These are phyloP conservation scores for Macrosoma leucophasiata DNA, from an alignment of 2,888 invertebrate species.

Conservation along the genomic window DNA sequence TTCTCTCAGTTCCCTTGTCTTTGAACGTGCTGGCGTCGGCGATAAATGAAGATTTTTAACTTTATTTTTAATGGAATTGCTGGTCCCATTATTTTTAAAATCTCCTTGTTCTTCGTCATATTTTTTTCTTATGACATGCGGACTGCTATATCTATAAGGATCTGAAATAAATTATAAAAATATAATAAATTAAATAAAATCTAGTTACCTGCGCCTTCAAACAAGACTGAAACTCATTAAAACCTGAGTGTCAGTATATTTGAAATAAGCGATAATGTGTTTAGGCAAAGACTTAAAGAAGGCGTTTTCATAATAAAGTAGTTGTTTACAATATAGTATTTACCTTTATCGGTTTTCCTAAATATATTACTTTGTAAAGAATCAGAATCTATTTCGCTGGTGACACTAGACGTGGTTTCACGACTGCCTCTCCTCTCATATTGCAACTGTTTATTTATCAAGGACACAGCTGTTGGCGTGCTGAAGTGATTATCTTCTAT, in stretches of 20 bases:
- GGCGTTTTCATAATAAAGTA: too few species aligned
- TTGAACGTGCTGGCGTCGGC: conserved; percentile 39
- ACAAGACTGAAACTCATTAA: too few species aligned
- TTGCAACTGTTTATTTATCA: conserved; percentile 58
- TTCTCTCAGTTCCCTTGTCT: conserved; percentile 70
- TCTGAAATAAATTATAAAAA: background rate
- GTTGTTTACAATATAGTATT: conserved; percentile 4
- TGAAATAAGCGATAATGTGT: too few species aligned
- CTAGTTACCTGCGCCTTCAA: too few species aligned
- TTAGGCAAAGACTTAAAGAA: too few species aligned
- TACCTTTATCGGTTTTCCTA: conserved; percentile 53
- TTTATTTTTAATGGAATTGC: conserved; percentile 33
- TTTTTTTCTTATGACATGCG: conserved; percentile 2
- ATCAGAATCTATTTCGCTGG: conserved; percentile 31
- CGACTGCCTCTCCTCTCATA: conserved; percentile 37
- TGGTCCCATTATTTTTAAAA: conserved; percentile 6
- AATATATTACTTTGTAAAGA: conserved; percentile 31
- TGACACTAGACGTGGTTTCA: conserved; percentile 34
- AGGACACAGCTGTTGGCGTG: conserved; percentile 47
- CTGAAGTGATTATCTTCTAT: conserved; percentile 26
- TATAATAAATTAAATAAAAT: conserved; percentile 9
- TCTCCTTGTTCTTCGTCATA: conserved; percentile 3
- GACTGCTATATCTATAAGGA: conserved; percentile 15
- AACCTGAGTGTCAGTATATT: too few species aligned
- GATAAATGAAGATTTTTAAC: conserved; percentile 38